Base-by-base conservation (phyloP, 1,140 invertebrate genomes). In the Magallana ariakensis region DNA sequence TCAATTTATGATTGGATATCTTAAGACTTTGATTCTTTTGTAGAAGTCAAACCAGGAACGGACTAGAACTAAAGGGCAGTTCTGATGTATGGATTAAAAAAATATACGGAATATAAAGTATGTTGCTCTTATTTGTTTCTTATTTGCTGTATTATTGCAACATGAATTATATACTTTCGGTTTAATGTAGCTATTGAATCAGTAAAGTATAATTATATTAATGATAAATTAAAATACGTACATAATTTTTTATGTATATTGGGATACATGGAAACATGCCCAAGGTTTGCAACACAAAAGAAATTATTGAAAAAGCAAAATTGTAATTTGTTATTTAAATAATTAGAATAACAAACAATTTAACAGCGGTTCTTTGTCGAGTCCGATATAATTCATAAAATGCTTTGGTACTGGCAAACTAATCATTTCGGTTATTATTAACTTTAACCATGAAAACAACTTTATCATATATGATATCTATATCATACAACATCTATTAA, bases 1-100 rank as follows among this genome's bases (percentile, higher is more conserved):
- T 46, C 80, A 56, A 16, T 55, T 15, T 26, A 46, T 82, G 46
- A 82, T 82, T 82, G 80, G 80, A 82, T 82, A 54, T 75, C 10
- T 26, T 13, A 33, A 75, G 66, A 75, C 66, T 26, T 26, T 75
- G 66, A 75, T 70, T 70, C 11, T 75, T 75, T 75, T 75, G 22
- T 75, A 75, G 66, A 75, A 75, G 66, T 26, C 22, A 26, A 33
- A 75, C 22, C 22, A 26, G 66, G 66, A 22, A 22, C 19, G 33
- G 19, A 26, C 66, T 75, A 13, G 22, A 33, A 13, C 13, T 75
- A 33, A 75, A 75, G 66, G 9, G 22, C 66, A 75, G 66, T 75
- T 75, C 22, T 75, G 66, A 75, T 75, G 22, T 26, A 75, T 26
- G 15, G 22, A 9, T 60, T 60, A 11, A 60, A n/a, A 13, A 60